Percentiles rank a stretch among this genome's conserved stretches.
phyloP scores from a whole-genome alignment of 2,797 vertebrate genomes.

The Platalea minor region DNA sequence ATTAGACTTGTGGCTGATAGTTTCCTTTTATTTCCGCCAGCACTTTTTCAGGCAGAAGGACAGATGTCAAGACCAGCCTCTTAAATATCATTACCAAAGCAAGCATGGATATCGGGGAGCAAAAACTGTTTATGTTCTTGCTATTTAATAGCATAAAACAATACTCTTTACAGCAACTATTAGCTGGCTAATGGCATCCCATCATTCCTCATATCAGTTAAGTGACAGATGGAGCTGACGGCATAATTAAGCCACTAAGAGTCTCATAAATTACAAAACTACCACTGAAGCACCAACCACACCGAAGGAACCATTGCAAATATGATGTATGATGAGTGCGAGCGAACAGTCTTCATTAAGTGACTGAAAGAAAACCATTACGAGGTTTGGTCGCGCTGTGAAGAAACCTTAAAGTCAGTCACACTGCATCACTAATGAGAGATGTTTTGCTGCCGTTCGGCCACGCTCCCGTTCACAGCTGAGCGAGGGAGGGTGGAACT shows the following conservation, averaged over 20 bases:
- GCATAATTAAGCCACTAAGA: slow-evolving; percentile 71
- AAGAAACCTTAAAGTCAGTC: neutral
- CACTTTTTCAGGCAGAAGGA: slow-evolving; percentile 11
- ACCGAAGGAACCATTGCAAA: neutral
- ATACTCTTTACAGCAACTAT: slow-evolving; percentile 69
- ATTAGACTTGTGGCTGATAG: neutral
- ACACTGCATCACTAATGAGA: neutral
- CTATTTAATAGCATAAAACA: slow-evolving; percentile 65
- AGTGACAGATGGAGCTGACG: slow-evolving; percentile 60
- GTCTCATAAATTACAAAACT: slow-evolving; percentile 66
- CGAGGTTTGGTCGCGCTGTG: neutral
- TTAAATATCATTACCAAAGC: slow-evolving; percentile 6
- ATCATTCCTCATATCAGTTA: slow-evolving; percentile 70
- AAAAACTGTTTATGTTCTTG: slow-evolving; percentile 50
- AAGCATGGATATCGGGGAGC: neutral
- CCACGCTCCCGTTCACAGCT: neutral
- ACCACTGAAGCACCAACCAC: neutral
- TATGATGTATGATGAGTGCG: neutral
- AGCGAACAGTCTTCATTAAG: slow-evolving; percentile 2
- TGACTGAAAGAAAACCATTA: neutral
- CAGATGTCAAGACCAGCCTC: slow-evolving; percentile 21
- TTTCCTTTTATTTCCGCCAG: neutral
- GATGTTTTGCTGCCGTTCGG: neutral
- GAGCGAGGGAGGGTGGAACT: neutral
- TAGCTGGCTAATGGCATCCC: slow-evolving; percentile 63